Evolutionary conservation across 2,113 vertebrate genomes (phyloP).

Genomic region (Neotoma lepida): DNA sequence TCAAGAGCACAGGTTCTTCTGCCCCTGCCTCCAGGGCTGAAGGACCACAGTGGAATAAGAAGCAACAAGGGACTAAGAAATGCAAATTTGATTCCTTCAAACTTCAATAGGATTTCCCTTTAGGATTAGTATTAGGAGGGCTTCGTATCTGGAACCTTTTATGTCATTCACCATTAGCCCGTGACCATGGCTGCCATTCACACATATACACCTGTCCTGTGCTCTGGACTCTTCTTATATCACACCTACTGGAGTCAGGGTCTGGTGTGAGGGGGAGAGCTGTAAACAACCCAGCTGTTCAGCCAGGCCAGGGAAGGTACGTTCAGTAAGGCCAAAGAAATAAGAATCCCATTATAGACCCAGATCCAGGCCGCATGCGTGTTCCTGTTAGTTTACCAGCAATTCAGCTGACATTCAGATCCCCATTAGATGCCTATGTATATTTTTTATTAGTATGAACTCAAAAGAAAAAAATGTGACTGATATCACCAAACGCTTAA

Average conservation of each 20-base stretch:
- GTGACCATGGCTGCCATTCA: background rate
- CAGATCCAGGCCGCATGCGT: background rate
- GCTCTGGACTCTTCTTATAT: background rate
- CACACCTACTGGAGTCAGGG: background rate
- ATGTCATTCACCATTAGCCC: background rate
- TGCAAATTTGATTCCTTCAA: background rate
- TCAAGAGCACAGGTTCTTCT: background rate
- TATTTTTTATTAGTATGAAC: constrained; percentile 36
- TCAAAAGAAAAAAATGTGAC: background rate
- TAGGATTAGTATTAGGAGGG: background rate
- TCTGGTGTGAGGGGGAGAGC: background rate
- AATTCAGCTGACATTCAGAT: background rate
- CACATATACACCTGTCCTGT: background rate
- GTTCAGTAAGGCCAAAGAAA: constrained; percentile 1
- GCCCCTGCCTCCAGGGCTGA: background rate
- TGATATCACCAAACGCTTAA: constrained; percentile 5
- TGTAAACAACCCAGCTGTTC: background rate
- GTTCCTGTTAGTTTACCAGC: background rate
- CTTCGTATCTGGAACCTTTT: background rate
- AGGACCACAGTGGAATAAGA: background rate
- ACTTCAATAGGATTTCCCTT: background rate
- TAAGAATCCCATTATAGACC: background rate
- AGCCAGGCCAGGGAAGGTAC: background rate
- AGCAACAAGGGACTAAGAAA: background rate
- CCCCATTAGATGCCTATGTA: background rate